These are phyloP conservation scores for Pseudanteris insignis DNA, from an alignment of 2,888 invertebrate genomes.

Conservation along the genomic window DNA sequence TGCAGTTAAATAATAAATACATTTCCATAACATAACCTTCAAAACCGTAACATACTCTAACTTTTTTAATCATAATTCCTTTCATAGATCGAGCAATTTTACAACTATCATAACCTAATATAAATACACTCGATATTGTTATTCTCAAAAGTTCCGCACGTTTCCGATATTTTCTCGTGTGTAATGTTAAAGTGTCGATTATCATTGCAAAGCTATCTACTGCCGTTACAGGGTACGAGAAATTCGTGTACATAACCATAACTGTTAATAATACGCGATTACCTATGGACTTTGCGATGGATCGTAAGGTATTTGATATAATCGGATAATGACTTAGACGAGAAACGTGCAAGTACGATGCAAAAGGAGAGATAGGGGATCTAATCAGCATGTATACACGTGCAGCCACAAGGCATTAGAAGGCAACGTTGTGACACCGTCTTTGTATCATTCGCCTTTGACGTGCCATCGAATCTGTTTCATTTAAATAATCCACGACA, in stretches of 20 bases:
- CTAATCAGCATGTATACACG: constrained; percentile 36
- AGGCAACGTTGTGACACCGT: constrained; percentile 48
- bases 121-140: too few relatives aligned
- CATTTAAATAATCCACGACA: constrained; percentile 35
- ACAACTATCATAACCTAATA: too few relatives aligned
- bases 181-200: too few relatives aligned
- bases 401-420: constrained; percentile 31
- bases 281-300: constrained; percentile 23
- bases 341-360: constrained; percentile 17
- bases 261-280: constrained; percentile 17
- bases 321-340: constrained; percentile 27
- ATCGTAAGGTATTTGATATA: constrained; percentile 30
- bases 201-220: too few relatives aligned
- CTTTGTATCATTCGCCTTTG: constrained; percentile 65
- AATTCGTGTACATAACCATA: neutral
- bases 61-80: too few relatives aligned
- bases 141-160: too few relatives aligned
- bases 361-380: constrained; percentile 18
- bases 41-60: too few relatives aligned
- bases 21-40: too few relatives aligned
- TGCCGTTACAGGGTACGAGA: too few relatives aligned
- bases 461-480: constrained; percentile 49
- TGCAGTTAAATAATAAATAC: too few relatives aligned
- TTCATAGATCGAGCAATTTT: too few relatives aligned
- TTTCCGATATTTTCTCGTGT: too few relatives aligned